phyloP scores from a whole-genome alignment of 2,888 invertebrate species.

The Tetanocera ferruginea region DNA sequence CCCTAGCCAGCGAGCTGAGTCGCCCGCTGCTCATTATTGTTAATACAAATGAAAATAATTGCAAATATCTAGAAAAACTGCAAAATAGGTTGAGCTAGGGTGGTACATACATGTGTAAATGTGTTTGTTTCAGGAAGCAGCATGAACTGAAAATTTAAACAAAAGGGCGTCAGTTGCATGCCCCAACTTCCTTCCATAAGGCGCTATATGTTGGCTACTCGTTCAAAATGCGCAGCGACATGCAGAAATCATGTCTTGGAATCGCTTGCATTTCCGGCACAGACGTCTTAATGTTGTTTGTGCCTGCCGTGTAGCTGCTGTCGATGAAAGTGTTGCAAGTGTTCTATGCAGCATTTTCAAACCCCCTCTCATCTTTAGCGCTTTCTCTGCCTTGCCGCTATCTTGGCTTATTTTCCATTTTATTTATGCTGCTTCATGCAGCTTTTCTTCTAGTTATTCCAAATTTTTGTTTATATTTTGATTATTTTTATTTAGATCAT shows the following conservation, averaged over 20 bases:
- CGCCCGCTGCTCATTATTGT: not conserved
- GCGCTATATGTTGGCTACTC: not conserved
- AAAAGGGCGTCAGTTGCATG: slow-evolving; percentile 33
- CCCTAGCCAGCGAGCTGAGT: too few relatives aligned
- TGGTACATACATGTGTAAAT: not conserved
- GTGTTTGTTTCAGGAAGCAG: not conserved
- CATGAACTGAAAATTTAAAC: slow-evolving; percentile 42
- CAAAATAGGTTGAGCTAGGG: not conserved
- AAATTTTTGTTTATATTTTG: not conserved
- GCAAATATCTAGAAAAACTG: not conserved
- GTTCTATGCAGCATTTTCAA: not conserved
- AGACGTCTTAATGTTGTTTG: slow-evolving; percentile 49
- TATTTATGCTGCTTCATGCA: slow-evolving; percentile 1
- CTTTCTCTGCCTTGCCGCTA: too few relatives aligned
- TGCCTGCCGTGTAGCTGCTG: slow-evolving; percentile 17
- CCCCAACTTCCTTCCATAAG: too few relatives aligned
- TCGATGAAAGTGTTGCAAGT: slow-evolving; percentile 8
- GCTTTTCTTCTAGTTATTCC: not conserved
- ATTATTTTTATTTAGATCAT: slow-evolving; percentile 27
- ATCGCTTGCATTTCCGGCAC: slow-evolving; percentile 50
- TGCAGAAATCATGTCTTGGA: not conserved
- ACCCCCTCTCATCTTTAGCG: too few relatives aligned
- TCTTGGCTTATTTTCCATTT: too few relatives aligned
- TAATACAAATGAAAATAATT: slow-evolving; percentile 23
- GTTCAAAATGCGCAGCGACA: not conserved